Evolutionary conservation across 2,888 invertebrate species (phyloP).

Genomic region (Zygothrica quintamaculata): DNA sequence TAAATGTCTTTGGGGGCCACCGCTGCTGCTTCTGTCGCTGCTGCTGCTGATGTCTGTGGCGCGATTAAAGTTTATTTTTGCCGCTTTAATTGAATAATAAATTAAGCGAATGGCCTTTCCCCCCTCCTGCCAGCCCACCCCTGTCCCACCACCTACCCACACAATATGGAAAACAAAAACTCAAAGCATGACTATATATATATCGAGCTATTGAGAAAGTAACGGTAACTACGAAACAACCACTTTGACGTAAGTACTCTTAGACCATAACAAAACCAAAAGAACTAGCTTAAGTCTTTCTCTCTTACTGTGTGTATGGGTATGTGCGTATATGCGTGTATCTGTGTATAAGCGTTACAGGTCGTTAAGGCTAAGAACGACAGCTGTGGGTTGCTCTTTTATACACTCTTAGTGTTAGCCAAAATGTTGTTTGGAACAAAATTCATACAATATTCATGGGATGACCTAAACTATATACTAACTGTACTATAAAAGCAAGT

Average conservation of each 20-base stretch:
- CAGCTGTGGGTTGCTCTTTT: conserved; percentile 10
- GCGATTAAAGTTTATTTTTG: conserved; percentile 78
- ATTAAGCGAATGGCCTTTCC: conserved; percentile 70
- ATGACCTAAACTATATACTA: too few species aligned
- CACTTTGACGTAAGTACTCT: conserved; percentile 29
- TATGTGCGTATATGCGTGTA: conserved; percentile 1
- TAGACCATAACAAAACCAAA: conserved; percentile 26
- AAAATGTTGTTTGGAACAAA: too few species aligned
- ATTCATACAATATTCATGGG: too few species aligned
- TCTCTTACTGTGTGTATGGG: background rate
- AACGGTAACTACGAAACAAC: conserved; percentile 40
- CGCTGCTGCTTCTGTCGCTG: conserved; percentile 12
- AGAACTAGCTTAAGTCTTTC: conserved; percentile 10
- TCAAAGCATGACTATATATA: conserved; percentile 38
- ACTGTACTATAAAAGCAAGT: too few species aligned
- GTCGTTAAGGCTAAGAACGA: conserved; percentile 29
- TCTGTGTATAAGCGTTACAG: conserved; percentile 11
- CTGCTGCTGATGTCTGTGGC: conserved; percentile 60
- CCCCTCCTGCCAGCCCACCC: too few species aligned
- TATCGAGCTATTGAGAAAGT: conserved; percentile 43
- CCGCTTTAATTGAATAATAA: conserved; percentile 77
- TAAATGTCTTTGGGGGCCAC: conserved; percentile 45
- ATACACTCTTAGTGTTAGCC: too few species aligned
- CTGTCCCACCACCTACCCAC: too few species aligned
- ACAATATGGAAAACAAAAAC: conserved; percentile 23